These are phyloP conservation scores for Platanista minor DNA, from an alignment of 2,113 vertebrate species.

Conservation along the genomic window DNA sequence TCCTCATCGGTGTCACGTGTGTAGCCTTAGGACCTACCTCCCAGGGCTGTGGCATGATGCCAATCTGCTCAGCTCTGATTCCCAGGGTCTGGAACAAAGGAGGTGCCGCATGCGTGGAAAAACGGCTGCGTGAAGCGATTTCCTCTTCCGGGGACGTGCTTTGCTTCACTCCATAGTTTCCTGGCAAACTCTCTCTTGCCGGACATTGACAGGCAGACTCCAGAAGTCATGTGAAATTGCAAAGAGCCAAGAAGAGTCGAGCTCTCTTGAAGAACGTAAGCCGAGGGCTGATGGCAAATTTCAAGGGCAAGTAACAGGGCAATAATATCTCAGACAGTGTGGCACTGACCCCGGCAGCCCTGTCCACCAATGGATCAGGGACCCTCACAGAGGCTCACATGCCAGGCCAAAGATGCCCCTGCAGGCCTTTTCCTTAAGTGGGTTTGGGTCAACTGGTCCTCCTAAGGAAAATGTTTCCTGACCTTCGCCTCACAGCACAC, in stretches of 20 bases:
- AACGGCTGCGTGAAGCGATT: fast-evolving
- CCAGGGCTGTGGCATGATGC: fast-evolving
- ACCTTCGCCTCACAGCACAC: not conserved
- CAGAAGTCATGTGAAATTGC: not conserved
- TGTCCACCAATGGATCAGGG: not conserved
- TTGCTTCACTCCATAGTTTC: not conserved
- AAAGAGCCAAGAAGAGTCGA: not conserved
- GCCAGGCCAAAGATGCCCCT: not conserved
- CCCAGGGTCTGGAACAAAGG: not conserved
- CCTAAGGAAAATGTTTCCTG: not conserved
- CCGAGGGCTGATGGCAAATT: not conserved
- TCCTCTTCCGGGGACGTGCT: not conserved
- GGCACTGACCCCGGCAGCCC: not conserved
- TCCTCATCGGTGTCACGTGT: fast-evolving
- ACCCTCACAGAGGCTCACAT: not conserved
- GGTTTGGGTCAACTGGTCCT: not conserved
- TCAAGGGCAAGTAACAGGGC: not conserved
- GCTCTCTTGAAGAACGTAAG: not conserved
- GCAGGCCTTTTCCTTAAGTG: no score
- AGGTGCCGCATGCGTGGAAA: not conserved
- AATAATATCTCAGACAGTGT: fast-evolving
- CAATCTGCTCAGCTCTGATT: not conserved
- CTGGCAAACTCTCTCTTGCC: not conserved
- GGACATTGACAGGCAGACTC: not conserved
- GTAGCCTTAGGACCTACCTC: fast-evolving